Evolutionary conservation across 2,113 vertebrate species (phyloP).

Genomic region (Nyctereutes procyonoides): DNA sequence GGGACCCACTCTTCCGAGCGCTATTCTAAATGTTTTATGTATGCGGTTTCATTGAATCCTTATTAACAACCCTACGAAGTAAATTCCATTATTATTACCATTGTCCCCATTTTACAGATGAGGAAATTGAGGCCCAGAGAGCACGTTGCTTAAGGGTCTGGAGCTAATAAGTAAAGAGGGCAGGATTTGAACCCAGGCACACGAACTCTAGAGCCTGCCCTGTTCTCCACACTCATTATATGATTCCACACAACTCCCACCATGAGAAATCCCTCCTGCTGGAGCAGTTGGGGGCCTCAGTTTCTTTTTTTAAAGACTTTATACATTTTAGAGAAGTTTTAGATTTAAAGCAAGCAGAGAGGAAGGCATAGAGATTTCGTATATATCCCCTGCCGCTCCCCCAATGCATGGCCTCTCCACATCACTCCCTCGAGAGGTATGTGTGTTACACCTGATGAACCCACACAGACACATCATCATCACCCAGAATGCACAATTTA

Average conservation of each 20-base stretch:
- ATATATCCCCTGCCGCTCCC: too few relatives aligned
- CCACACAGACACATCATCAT: rapidly evolving
- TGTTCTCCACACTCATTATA: rapidly evolving
- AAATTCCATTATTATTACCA: background rate
- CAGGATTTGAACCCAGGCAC: background rate
- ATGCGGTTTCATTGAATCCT: background rate
- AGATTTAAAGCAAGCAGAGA: background rate
- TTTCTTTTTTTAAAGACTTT: background rate
- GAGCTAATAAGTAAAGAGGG: background rate
- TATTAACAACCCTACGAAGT: background rate
- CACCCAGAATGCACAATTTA: background rate
- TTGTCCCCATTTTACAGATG: background rate
- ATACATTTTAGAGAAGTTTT: background rate
- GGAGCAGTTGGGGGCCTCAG: background rate
- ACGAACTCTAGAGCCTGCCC: background rate
- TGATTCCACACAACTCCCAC: background rate
- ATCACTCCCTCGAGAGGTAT: background rate
- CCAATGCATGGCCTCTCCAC: background rate
- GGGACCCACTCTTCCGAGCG: background rate
- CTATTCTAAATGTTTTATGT: background rate
- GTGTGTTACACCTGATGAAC: rapidly evolving
- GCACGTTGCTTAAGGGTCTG: background rate
- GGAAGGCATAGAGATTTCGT: background rate
- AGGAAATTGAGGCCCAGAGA: background rate
- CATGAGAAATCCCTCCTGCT: background rate